Percentiles rank a stretch among this genome's conserved stretches.
phyloP scores from a whole-genome alignment of 2,113 vertebrate species.

The Axis porcinus region DNA sequence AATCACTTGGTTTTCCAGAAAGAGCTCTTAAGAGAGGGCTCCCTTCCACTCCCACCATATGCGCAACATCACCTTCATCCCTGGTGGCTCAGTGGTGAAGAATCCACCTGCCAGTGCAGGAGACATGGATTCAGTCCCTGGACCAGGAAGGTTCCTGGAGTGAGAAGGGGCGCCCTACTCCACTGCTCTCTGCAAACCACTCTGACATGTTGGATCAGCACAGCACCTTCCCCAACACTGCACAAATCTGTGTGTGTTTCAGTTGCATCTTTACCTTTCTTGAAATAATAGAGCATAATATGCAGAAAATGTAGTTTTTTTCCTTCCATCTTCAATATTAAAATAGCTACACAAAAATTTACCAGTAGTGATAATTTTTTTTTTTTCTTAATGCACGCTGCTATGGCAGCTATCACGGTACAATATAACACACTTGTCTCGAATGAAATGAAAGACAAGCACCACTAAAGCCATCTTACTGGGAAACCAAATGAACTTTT shows the following conservation, averaged over 20 bases:
- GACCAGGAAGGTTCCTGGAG: neutral
- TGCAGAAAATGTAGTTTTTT: neutral
- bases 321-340: neutral
- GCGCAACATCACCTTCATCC: neutral
- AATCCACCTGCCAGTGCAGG: neutral
- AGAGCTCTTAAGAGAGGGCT: neutral
- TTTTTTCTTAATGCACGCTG: neutral
- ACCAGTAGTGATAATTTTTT: neutral
- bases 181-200: rapidly evolving
- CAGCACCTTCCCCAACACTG: neutral
- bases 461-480: neutral
- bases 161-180: neutral
- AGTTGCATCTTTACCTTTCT: neutral
- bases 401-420: neutral
- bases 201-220: rapidly evolving
- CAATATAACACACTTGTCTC: neutral
- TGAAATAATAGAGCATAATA: neutral
- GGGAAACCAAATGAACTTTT: neutral
- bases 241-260: neutral
- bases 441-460: neutral
- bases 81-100: neutral
- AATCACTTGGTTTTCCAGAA: neutral
- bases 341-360: neutral
- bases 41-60: neutral
- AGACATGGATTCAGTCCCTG: rapidly evolving